Conservation (phyloP, 1,140 invertebrate genomes). For the Drosophila lacertosa region DNA sequence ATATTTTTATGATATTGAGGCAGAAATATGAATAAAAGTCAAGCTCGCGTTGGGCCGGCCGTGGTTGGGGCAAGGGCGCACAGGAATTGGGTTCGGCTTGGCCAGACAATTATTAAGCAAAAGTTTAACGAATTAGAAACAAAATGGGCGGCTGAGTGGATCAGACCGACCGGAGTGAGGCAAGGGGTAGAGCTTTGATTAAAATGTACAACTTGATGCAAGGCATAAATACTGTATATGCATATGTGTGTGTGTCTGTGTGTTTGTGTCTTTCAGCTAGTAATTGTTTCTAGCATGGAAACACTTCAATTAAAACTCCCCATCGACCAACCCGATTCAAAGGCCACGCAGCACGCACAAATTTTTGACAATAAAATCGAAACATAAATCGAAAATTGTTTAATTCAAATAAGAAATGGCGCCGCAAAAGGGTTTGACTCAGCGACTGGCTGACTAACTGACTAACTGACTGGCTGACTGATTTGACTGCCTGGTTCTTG, state of each 20-base stretch:
- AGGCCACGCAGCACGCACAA: constrained; percentile 40
- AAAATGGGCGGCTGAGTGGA: constrained; percentile 48
- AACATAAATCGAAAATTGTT: constrained; percentile 81
- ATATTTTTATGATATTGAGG: constrained; percentile 52
- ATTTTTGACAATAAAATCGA: constrained; percentile 75
- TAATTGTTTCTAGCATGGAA: constrained; percentile 9
- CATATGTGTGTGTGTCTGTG: constrained; percentile 12
- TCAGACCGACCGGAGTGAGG: constrained; percentile 17
- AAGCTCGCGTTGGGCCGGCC: constrained; percentile 31
- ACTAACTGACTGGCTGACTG: constrained; percentile 5
- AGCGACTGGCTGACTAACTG: background rate
- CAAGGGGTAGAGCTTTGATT: constrained; percentile 47
- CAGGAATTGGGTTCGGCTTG: constrained; percentile 39
- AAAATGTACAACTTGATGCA: constrained; percentile 47
- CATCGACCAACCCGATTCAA: too few relatives aligned
- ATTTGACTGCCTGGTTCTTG: constrained; percentile 12
- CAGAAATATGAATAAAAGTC: constrained; percentile 71
- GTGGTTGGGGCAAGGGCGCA: background rate
- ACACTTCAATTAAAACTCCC: constrained; percentile 17
- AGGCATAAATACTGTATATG: constrained; percentile 11
- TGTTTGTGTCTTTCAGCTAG: background rate
- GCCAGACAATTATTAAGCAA: constrained; percentile 80
- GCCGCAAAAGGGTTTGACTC: constrained; percentile 33
- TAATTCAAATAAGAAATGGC: constrained; percentile 70
- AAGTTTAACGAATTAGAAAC: constrained; percentile 82